Evolutionary conservation across 2,888 invertebrate species (phyloP), one percentile per base, ranked within the genome.

Genomic region (Tipula unca): DNA sequence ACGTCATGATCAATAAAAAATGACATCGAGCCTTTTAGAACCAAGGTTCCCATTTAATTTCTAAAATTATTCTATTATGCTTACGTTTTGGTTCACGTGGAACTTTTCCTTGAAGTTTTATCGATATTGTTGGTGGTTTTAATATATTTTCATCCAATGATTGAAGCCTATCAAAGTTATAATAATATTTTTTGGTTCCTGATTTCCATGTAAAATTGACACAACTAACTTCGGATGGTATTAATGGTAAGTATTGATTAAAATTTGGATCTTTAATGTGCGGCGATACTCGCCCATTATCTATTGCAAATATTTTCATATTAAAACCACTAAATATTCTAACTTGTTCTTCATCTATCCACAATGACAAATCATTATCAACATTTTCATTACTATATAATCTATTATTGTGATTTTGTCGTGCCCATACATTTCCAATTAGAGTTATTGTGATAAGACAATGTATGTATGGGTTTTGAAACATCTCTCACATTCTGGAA

Each of bases 191-290:
- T 90, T 95, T 95, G 87, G 92, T 92, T 20, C 96, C 96, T 0
- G 97, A 95, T 89, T 95, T 95, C 97, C 97, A 97, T 83, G 97
- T 97, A 89, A 97, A 97, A 91, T 97, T 97, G 1, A 97, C 97
- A 89, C 95, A 95, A 87, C 95, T 95, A 29, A 98, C 96, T 92
- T 98, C 97, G 4, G 97, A 95, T 1, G 98, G 98, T 89, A 98
- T 97, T 86, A 96, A 94, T 83, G 97, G 97, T 87, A 98, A 92
- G 89, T 96, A 95, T 89, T 95, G 95, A 88, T 97, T 97, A 89
- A 98, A 96, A 89, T 96, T 96, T 0, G 97, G 97, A 89, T 98
- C 97, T 88, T 96, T 91, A 86, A 98, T 94, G 90, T 97, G 97
- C 6, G 96, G 95, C 25, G 95, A 92, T 84, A 98, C 97, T 89